Evolutionary conservation across 2,113 vertebrate genomes (phyloP).

Genomic region (Coregonus clupeaformis): DNA sequence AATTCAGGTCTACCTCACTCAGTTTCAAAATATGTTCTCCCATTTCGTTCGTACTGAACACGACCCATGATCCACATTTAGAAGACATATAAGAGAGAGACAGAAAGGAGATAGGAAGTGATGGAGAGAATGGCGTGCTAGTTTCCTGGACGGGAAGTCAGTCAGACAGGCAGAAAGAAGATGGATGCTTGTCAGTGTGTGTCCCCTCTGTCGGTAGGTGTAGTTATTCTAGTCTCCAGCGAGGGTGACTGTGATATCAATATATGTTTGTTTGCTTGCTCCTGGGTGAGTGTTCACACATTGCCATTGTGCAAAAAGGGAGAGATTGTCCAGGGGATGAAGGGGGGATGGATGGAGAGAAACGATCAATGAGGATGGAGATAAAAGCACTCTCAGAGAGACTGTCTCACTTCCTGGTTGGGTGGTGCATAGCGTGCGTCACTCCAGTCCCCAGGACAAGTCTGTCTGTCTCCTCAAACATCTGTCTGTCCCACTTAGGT

Average conservation of each 20-base stretch:
- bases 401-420: neutral
- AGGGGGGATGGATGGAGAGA: neutral
- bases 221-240: conserved; percentile 10
- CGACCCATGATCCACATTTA: too few relatives aligned
- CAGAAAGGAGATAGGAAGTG: neutral
- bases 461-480: neutral
- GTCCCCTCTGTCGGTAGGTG: too few relatives aligned
- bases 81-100: too few relatives aligned
- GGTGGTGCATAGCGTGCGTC: conserved; percentile 27
- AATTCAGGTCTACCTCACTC: too few relatives aligned
- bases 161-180: neutral
- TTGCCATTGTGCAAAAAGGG: conserved; percentile 59
- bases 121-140: neutral
- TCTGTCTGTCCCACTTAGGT: too few relatives aligned
- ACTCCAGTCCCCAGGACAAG: conserved; percentile 32
- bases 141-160: neutral
- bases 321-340: neutral
- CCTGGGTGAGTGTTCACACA: conserved; percentile 42
- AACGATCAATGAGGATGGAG: conserved; percentile 11
- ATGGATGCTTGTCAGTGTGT: neutral
- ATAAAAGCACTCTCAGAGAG: conserved; percentile 54
- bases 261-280: conserved; percentile 57
- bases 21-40: too few relatives aligned
- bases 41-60: too few relatives aligned
- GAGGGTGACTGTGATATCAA: conserved; percentile 17